Evolutionary conservation across 2,888 invertebrate genomes (phyloP).

Genomic region (Megaustenia siamemsis): DNA sequence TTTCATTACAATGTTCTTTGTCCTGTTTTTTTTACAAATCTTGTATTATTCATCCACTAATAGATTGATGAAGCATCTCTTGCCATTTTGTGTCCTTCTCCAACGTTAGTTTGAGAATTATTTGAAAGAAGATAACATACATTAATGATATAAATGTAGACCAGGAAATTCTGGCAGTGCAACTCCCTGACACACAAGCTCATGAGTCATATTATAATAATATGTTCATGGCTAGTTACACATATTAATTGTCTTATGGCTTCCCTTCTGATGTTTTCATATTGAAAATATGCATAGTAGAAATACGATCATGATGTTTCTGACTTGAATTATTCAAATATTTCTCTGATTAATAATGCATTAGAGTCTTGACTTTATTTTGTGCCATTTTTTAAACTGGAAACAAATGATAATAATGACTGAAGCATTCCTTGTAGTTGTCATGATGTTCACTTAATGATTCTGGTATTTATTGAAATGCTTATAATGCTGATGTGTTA

Average conservation of each 20-base stretch:
- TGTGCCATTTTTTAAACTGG: constrained; percentile 49
- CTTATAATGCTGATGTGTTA: constrained; percentile 17
- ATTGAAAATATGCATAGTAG: constrained; percentile 7
- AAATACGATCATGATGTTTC: neutral
- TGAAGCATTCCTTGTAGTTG: constrained; percentile 49
- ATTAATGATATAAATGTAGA: no score
- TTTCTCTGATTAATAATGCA: constrained; percentile 22
- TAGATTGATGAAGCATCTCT: neutral
- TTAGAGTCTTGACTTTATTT: constrained; percentile 3
- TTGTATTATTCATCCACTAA: neutral
- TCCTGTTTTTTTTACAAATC: no score
- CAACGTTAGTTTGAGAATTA: neutral
- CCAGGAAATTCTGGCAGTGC: no score
- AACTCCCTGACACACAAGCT: no score
- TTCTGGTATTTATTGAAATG: constrained; percentile 29
- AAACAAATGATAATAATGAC: constrained; percentile 11
- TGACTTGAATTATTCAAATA: constrained; percentile 20
- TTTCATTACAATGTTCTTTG: no score
- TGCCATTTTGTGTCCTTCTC: neutral
- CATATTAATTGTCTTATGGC: neutral
- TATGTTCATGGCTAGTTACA: no score
- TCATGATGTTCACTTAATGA: constrained; percentile 16
- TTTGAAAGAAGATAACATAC: no score
- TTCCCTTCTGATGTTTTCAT: constrained; percentile 18
- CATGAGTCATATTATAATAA: no score